Evolutionary conservation across 1,140 invertebrate species (phyloP).

Genomic region (Cydia pomonella): DNA sequence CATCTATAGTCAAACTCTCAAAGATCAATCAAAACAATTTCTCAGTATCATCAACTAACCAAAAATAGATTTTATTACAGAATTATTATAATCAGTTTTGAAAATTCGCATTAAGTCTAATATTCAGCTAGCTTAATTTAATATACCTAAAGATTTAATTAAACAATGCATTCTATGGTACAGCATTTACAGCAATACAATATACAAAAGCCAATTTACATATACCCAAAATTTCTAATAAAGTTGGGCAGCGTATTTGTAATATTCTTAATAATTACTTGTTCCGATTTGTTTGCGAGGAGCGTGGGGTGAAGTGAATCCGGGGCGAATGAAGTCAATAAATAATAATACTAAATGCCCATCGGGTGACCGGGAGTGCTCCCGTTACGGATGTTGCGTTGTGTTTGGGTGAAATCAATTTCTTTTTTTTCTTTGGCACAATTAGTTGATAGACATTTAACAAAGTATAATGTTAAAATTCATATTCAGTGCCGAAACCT

Average conservation of each 20-base stretch:
- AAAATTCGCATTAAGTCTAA: too few relatives aligned
- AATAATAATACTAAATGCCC: slow-evolving; percentile 77
- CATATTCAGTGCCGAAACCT: too few relatives aligned
- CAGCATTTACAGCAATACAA: slow-evolving; percentile 49
- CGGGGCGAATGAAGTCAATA: slow-evolving; percentile 65
- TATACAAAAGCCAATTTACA: slow-evolving; percentile 43
- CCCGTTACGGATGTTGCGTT: slow-evolving; percentile 32
- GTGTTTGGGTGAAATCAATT: slow-evolving; percentile 5
- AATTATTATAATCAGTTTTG: too few relatives aligned
- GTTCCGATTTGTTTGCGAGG: slow-evolving; percentile 74
- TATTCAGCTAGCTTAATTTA: too few relatives aligned
- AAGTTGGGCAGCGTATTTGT: slow-evolving; percentile 63
- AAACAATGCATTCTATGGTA: neutral
- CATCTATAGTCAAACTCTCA: too few relatives aligned
- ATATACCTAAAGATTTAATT: too few relatives aligned
- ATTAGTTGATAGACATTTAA: neutral
- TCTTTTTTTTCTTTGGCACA: neutral
- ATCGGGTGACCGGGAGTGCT: slow-evolving; percentile 60
- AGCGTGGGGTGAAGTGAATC: slow-evolving; percentile 64
- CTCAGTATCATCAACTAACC: too few relatives aligned
- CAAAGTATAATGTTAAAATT: neutral
- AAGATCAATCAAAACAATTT: too few relatives aligned
- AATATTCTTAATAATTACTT: slow-evolving; percentile 78
- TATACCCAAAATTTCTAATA: slow-evolving; percentile 54
- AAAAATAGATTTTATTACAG: too few relatives aligned